Base-by-base conservation (phyloP, 2,113 vertebrate species). In the Felis chaus region DNA sequence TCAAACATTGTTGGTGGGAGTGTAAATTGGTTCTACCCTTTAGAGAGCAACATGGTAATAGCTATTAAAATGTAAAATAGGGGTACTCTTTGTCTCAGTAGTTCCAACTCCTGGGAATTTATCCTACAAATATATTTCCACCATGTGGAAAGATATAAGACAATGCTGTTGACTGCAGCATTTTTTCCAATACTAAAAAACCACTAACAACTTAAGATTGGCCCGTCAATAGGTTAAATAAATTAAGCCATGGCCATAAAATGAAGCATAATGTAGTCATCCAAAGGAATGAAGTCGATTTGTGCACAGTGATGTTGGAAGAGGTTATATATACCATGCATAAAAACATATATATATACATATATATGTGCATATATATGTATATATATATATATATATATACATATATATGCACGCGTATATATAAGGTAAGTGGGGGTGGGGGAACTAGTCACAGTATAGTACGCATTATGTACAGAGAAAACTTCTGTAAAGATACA, bases 101-200 rank as follows among this genome's bases (percentile, higher is more conserved):
- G 76, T 80, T 85, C 57, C 87, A 92, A 86, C 41, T 55, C 80
- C 39, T 57, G 65, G 25, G n/a, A 93, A 90, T 80, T 45, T 48
- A 92, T 36, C 29, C 39, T 74, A 95, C 18, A 89, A 76, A 63
- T 45, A 33, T 21, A 50, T 74, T 81, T 78, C 61, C 23, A 87
- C 15, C n/a, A 39, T 1, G 9, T 95, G 41, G 55, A 65, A 88
- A 87, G 65, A 90, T 27, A n/a, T 16, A 80, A 74, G 23, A 36
- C 74, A 53, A 33, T 39, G 31, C 21, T 41, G 23, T 16, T 89
- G 39, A 84, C 15, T 80, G 74, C 27, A n/a, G 33, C 31, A n/a
- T 61, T 89, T 94, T 93, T 50, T 41, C 63, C 89, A 79, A 82
- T 48, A 41, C 15, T 89, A 19, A 86, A 97, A 93, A 41, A 27